Evolutionary conservation across 2,797 vertebrate genomes (phyloP).

Genomic region (Sebastes nivosus): DNA sequence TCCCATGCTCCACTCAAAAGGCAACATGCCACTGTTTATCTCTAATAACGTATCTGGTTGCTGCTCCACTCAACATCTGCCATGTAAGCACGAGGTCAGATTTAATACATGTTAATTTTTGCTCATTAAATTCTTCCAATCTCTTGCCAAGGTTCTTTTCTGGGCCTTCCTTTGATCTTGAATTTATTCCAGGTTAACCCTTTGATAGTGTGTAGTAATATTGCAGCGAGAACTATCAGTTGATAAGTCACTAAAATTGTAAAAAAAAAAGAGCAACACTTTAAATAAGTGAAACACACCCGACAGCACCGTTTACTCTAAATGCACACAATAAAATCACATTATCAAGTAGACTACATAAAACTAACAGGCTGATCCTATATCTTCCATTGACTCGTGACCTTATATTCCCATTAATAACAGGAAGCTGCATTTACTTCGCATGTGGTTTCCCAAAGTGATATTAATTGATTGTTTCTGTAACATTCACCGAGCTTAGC

Average conservation of each 20-base stretch:
- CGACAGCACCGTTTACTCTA: not conserved
- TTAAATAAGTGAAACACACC: not conserved
- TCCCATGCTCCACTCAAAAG: slow-evolving; percentile 1
- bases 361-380: not conserved
- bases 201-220: slow-evolving; percentile 62
- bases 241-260: slow-evolving; percentile 2
- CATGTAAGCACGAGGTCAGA: slow-evolving; percentile 84
- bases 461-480: slow-evolving; percentile 82
- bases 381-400: slow-evolving; percentile 45
- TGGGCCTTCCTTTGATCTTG: slow-evolving; percentile 84
- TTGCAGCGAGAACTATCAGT: slow-evolving; percentile 4
- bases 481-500: slow-evolving; percentile 68
- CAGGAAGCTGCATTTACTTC: slow-evolving; percentile 58
- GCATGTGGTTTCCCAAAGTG: slow-evolving; percentile 59
- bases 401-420: slow-evolving; percentile 57
- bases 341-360: not conserved
- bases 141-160: slow-evolving; percentile 84
- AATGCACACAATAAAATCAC: not conserved
- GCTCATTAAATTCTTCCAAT: slow-evolving; percentile 87
- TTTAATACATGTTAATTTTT: slow-evolving; percentile 92
- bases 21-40: slow-evolving; percentile 42
- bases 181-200: slow-evolving; percentile 84
- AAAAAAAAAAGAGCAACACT: not conserved
- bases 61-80: slow-evolving; percentile 79
- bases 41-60: slow-evolving; percentile 52